phyloP scores from a whole-genome alignment of 2,113 vertebrate species.

The Phasianus colchicus region DNA sequence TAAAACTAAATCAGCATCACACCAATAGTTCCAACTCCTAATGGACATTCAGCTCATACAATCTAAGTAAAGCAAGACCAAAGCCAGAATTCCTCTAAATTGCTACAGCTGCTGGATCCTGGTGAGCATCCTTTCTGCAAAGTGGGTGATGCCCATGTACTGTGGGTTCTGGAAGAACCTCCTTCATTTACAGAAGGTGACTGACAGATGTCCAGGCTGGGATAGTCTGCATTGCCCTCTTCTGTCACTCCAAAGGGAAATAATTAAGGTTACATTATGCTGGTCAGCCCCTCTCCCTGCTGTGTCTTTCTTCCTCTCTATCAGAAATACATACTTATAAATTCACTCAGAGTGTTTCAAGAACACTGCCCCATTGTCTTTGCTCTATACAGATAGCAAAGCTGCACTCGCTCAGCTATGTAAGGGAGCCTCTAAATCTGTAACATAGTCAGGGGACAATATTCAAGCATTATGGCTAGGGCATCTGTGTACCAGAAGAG shows the following conservation, averaged over 20 bases:
- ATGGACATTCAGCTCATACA: background rate
- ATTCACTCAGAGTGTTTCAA: background rate
- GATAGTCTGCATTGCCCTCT: background rate
- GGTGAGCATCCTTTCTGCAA: background rate
- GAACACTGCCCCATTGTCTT: fast-evolving
- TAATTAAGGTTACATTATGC: background rate
- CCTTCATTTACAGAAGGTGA: background rate
- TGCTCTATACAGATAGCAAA: background rate
- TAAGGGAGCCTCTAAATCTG: background rate
- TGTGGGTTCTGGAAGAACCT: background rate
- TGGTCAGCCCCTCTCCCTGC: background rate
- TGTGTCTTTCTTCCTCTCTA: background rate
- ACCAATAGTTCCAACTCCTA: background rate
- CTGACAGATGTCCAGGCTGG: background rate
- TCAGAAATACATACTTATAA: background rate
- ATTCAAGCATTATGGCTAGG: background rate
- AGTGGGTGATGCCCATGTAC: fast-evolving
- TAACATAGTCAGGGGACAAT: fast-evolving
- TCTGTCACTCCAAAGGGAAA: fast-evolving
- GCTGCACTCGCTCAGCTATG: background rate
- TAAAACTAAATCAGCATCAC: background rate
- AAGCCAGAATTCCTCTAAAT: background rate
- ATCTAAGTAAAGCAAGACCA: background rate
- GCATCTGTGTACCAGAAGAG: background rate
- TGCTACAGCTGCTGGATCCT: background rate